Percentiles rank a stretch among this genome's conserved stretches.
phyloP scores from a whole-genome alignment of 2,888 invertebrate genomes.

The Auanema sp. region DNA sequence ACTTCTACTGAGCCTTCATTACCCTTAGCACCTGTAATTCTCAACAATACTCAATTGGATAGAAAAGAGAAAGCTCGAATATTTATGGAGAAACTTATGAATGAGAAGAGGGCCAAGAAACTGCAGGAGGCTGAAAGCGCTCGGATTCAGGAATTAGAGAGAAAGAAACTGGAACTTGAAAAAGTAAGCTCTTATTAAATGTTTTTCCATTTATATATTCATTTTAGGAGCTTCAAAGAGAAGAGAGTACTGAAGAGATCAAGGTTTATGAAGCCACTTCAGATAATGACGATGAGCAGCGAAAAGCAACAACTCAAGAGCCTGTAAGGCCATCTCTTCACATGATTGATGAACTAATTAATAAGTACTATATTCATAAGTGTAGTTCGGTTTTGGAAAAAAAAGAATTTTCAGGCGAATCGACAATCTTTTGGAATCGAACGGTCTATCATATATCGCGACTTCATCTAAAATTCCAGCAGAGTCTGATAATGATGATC shows the following conservation, averaged over 20 bases:
- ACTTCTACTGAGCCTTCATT: slow-evolving; percentile 2
- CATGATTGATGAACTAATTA: slow-evolving; percentile 34
- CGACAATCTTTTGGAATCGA: slow-evolving; percentile 20
- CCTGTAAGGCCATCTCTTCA: slow-evolving; percentile 5
- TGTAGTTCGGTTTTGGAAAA: no score
- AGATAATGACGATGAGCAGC: no score
- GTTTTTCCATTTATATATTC: not conserved
- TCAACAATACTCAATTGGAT: slow-evolving; percentile 32
- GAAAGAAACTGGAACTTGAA: slow-evolving; percentile 30
- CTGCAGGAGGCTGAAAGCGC: slow-evolving; percentile 33
- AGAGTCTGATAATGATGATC: not conserved
- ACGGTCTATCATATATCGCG: slow-evolving; percentile 9
- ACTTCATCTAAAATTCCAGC: not conserved
- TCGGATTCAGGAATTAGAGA: slow-evolving; percentile 21
- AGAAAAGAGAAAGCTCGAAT: slow-evolving; percentile 48
- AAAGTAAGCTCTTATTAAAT: slow-evolving; percentile 16
- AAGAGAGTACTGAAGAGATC: not conserved
- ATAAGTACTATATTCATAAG: slow-evolving; percentile 10
- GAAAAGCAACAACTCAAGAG: no score
- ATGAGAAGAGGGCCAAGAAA: slow-evolving; percentile 42
- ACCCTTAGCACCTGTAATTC: slow-evolving; percentile 29
- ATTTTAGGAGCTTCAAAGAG: slow-evolving; percentile 15
- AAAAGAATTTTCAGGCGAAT: slow-evolving; percentile 17
- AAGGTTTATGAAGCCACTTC: slow-evolving; percentile 6
- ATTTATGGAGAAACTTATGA: slow-evolving; percentile 54